Base-by-base conservation (phyloP, 2,797 vertebrate species). In the Periophthalmus magnuspinnatus region DNA sequence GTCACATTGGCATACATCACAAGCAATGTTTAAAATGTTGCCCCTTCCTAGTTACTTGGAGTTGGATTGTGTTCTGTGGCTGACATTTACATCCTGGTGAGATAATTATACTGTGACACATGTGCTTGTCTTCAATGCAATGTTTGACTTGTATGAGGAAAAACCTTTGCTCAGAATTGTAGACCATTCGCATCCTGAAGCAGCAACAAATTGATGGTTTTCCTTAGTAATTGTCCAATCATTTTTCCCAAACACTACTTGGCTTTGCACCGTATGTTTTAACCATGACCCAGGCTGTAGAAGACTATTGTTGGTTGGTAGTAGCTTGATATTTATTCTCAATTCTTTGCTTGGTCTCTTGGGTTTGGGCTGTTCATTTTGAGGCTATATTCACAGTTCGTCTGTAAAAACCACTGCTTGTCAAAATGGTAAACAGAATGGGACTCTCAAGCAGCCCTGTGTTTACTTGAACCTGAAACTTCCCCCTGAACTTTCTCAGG, bases 381-480 rank as follows among this genome's bases (percentile, higher is more conserved):
- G 48, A 77, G 60, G 65, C 21, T 10, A n/a, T 55, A 34, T 70
- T 76, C 58, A 75, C 47, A 61, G 36, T 22, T 69, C 47, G 10
- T 45, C 22, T 60, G 10, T 68, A 8, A 52, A 74, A 76, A 72
- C 47, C 34, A 57, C 72, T 71, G 54, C 63, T 80, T 74, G 10
- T 67, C 22, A 68, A 76, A 72, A 76, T 52, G 41, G 54, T 22
- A 67, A 71, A 74, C 36, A 32, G 17, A 48, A 17, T 60, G 58
- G 59, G 38, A 17, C 47, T 76, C 73, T 75, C 34, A 71, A 48
- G 59, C 63, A 59, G 1, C 19, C n/a, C 45, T 48, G 41, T 65
- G 22, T 78, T 79, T 64, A 80, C 68, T 83, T 56, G 72, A 52
- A 75, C 70, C 73, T 59, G 6, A 69, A 71, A 70, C 56, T 69